Conservation (phyloP, 37 sponge, comb jelly and placozoan species). For the Agelas oroides region DNA sequence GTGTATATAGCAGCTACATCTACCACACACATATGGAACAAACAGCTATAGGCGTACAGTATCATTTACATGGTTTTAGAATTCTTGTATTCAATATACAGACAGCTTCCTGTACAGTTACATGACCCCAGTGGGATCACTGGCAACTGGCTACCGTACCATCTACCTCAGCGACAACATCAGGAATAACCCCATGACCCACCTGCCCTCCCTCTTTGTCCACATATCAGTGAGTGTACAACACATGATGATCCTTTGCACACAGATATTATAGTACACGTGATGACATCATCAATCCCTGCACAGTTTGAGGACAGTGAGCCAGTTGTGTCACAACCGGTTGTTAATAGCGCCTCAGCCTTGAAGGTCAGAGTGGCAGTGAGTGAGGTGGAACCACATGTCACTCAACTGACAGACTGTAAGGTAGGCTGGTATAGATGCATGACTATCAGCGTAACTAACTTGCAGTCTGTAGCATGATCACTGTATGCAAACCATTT, state of each 20-base stretch:
- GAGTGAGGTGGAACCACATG: background rate
- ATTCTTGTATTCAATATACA: constrained; percentile 10
- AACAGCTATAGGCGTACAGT: background rate
- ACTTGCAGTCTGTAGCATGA: background rate
- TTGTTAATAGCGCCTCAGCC: too few species aligned
- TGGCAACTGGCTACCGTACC: constrained; percentile 30
- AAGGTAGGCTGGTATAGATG: too few species aligned
- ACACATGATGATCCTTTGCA: too few species aligned
- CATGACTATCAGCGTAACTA: too few species aligned
- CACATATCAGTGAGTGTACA: constrained; percentile 15
- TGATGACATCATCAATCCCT: too few species aligned
- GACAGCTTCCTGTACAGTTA: constrained; percentile 1
- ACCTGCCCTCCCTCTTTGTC: constrained; percentile 39
- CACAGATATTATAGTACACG: too few species aligned
- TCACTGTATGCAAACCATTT: background rate
- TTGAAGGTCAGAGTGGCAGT: constrained; percentile 6
- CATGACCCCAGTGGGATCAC: background rate
- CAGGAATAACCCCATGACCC: background rate
- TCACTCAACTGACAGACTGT: background rate
- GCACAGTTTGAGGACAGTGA: too few species aligned
- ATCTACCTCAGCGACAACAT: constrained; percentile 20
- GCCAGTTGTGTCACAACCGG: too few species aligned
- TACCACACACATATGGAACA: background rate
- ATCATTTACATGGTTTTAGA: background rate
- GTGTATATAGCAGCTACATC: background rate